Conservation (phyloP, 37 sponge, comb jelly and placozoan genomes). For the Theonella swinhoei region DNA sequence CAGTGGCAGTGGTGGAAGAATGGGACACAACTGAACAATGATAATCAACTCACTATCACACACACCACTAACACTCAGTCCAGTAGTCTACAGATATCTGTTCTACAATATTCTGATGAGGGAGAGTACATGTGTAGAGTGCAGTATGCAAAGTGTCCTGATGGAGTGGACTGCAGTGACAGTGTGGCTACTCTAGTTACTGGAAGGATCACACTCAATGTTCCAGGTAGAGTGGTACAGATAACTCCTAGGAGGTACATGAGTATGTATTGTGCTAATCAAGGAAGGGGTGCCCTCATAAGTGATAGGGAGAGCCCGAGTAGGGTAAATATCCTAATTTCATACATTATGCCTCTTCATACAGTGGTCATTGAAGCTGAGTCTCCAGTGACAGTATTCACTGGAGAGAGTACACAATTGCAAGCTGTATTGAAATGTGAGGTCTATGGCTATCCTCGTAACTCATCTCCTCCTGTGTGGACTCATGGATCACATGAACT, state of each 20-base stretch:
- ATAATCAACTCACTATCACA: background rate
- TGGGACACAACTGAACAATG: background rate
- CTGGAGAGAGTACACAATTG: background rate
- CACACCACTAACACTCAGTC: conserved; percentile 36
- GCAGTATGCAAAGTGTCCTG: background rate
- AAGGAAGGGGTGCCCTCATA: no score
- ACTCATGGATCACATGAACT: background rate
- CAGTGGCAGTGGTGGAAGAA: conserved; percentile 35
- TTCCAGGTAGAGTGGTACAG: no score
- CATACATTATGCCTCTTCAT: no score
- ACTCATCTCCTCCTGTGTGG: background rate
- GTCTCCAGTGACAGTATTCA: background rate
- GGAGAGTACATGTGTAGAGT: conserved; percentile 32
- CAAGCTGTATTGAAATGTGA: conserved; percentile 7
- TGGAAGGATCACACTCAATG: background rate
- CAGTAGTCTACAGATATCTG: conserved; percentile 25
- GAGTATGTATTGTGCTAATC: background rate
- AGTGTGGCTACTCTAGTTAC: background rate
- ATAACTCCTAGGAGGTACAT: no score
- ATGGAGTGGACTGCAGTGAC: conserved; percentile 3
- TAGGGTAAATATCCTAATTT: no score
- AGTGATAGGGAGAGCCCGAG: no score
- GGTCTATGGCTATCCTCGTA: conserved; percentile 11
- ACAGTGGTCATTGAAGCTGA: background rate
- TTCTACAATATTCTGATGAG: conserved; percentile 17